Percentiles rank a stretch among this genome's conserved stretches.
Evolutionary conservation across 1,140 invertebrate species (phyloP).

Genomic region (Saccostrea echinata): DNA sequence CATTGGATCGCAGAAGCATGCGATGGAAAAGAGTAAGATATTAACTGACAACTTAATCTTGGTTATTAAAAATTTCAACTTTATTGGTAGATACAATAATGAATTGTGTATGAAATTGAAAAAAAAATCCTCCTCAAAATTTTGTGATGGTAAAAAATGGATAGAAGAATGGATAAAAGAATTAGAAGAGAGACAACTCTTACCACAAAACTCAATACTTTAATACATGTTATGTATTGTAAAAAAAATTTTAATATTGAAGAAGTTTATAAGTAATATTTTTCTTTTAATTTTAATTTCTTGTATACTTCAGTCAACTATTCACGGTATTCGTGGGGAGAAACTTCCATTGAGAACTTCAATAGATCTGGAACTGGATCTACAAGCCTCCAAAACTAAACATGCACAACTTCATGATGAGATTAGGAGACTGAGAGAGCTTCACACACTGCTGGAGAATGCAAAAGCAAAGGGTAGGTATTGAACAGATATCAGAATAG

Average conservation of each 20-base stretch:
- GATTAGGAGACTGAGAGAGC: slow-evolving; percentile 88
- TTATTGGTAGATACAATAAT: no score
- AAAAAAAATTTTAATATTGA: no score
- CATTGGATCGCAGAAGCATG: slow-evolving; percentile 92
- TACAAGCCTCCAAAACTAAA: slow-evolving; percentile 91
- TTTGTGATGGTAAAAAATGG: no score
- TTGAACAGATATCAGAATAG: not conserved
- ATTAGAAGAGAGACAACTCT: no score
- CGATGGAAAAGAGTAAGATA: slow-evolving; percentile 82
- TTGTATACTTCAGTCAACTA: not conserved
- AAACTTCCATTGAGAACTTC: slow-evolving; percentile 87
- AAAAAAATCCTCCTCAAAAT: no score
- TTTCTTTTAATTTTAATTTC: no score
- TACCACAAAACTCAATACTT: no score
- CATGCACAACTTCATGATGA: slow-evolving; percentile 91
- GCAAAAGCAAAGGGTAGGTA: slow-evolving; percentile 71
- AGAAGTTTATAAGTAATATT: no score
- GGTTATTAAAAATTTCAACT: no score
- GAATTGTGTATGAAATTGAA: no score
- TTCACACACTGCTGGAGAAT: slow-evolving; percentile 84
- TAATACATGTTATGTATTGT: no score
- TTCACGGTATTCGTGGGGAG: slow-evolving; percentile 32
- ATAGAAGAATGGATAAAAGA: no score
- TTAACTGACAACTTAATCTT: not conserved
- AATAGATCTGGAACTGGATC: slow-evolving; percentile 94